These are phyloP conservation scores for Cercocebus atys DNA, from an alignment of 2,113 vertebrate species.

Conservation along the genomic window DNA sequence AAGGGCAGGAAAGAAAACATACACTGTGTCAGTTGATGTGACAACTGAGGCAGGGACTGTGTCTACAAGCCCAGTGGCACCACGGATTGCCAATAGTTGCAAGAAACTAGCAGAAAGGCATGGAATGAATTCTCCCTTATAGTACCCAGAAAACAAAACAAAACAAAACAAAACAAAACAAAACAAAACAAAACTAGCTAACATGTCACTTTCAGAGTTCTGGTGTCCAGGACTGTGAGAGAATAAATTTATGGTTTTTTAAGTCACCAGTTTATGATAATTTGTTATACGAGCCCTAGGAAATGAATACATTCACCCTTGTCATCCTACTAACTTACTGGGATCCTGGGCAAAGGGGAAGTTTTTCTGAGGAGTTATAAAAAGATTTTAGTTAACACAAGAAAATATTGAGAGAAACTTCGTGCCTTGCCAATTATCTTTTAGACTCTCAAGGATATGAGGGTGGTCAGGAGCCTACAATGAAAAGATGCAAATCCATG, in stretches of 20 bases:
- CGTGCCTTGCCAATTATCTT: not conserved
- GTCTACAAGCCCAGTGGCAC: not conserved
- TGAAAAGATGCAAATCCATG: not conserved
- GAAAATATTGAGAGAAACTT: not conserved
- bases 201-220: not conserved
- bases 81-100: not conserved
- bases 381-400: not conserved
- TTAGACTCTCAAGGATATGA: not conserved
- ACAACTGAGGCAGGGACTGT: not conserved
- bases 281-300: not conserved
- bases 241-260: not conserved
- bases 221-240: not conserved
- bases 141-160: not conserved
- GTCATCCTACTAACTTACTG: not conserved
- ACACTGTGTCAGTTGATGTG: not conserved
- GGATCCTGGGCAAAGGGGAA: not conserved
- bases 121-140: not conserved
- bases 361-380: not conserved
- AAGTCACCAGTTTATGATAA: not conserved
- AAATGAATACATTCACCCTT: not conserved
- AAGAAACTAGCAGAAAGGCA: not conserved
- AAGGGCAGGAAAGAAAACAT: not conserved
- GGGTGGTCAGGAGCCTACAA: not conserved
- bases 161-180: not conserved
- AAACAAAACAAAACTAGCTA: not conserved